phyloP scores from a whole-genome alignment of 2,888 invertebrate species.

The Microplitis manilae region DNA sequence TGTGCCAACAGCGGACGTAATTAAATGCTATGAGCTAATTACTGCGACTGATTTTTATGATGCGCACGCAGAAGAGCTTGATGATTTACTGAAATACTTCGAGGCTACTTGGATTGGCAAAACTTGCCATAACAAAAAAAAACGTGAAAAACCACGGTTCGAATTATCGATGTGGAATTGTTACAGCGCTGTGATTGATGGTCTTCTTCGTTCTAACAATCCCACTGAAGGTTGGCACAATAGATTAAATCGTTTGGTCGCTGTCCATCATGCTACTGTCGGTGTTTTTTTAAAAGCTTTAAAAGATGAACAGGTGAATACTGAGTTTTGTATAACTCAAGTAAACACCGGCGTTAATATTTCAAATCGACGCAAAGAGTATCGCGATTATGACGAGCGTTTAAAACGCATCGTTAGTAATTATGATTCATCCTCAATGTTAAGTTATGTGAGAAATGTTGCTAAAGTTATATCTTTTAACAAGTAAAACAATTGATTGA shows the following conservation, averaged over 20 bases:
- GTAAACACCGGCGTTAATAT: no score
- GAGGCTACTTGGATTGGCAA: conserved; percentile 5
- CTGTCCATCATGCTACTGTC: neutral
- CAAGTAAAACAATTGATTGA: no score
- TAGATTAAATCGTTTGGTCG: neutral
- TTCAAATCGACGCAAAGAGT: no score
- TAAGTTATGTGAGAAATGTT: no score
- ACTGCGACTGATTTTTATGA: neutral
- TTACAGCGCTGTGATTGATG: neutral
- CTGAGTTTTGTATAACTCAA: neutral
- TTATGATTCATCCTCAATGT: no score
- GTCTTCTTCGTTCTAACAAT: neutral
- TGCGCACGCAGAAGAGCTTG: neutral
- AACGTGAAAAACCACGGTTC: neutral
- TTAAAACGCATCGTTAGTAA: no score
- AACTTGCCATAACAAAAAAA: neutral
- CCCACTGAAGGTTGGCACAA: neutral
- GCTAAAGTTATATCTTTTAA: no score
- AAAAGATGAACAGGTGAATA: neutral
- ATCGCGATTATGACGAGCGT: no score
- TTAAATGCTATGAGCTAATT: no score
- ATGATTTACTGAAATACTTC: neutral
- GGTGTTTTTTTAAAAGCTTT: neutral
- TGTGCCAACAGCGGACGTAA: no score
- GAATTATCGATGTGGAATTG: neutral